Evolutionary conservation across 2,797 vertebrate species (phyloP).

Genomic region (Rhinogobio ventralis): DNA sequence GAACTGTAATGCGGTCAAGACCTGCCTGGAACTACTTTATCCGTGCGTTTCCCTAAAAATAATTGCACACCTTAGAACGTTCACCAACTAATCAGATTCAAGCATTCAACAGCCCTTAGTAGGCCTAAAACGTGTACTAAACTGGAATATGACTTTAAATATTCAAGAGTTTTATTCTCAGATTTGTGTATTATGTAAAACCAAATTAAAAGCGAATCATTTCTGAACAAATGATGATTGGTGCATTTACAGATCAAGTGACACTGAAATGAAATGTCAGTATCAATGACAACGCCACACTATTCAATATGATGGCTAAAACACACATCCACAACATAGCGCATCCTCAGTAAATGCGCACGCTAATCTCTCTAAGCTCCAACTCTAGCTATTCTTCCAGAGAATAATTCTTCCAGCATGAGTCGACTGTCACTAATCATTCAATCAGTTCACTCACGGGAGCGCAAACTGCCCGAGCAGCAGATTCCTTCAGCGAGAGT

Average conservation of each 20-base stretch:
- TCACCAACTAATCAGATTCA: too few species aligned
- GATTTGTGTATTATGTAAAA: neutral
- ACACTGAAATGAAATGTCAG: neutral
- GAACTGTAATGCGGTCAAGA: too few species aligned
- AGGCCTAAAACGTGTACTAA: neutral
- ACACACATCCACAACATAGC: slow-evolving; percentile 6
- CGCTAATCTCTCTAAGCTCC: slow-evolving; percentile 30
- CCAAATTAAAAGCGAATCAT: neutral
- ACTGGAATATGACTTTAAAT: neutral
- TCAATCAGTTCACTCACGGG: slow-evolving; percentile 38
- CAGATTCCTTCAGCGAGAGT: slow-evolving; percentile 22
- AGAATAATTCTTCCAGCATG: slow-evolving; percentile 34
- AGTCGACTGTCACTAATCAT: slow-evolving; percentile 51
- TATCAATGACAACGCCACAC: slow-evolving; percentile 10
- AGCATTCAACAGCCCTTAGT: too few species aligned
- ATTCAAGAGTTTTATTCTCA: neutral
- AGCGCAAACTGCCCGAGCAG: slow-evolving; percentile 42
- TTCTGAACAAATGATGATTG: neutral
- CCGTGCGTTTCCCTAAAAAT: too few species aligned
- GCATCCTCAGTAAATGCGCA: slow-evolving; percentile 4
- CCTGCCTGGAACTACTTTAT: too few species aligned
- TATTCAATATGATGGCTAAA: slow-evolving; percentile 15
- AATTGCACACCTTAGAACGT: too few species aligned
- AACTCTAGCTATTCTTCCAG: slow-evolving; percentile 19
- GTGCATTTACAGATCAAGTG: neutral